Evolutionary conservation across 2,113 vertebrate species (phyloP).

Genomic region (Ptyas mucosa): DNA sequence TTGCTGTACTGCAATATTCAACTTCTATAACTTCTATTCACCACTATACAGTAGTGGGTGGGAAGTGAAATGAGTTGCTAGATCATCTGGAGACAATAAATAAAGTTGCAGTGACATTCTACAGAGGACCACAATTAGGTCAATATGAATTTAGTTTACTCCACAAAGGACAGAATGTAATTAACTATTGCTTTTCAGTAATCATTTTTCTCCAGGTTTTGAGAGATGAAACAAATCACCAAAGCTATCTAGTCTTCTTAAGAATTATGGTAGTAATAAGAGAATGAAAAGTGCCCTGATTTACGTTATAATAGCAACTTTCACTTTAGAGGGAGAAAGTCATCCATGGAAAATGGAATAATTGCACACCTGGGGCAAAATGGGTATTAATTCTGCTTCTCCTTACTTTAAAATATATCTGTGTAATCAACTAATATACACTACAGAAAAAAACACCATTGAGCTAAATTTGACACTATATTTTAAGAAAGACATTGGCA

Average conservation of each 20-base stretch:
- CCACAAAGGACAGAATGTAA: conserved; percentile 44
- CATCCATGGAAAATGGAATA: conserved; percentile 15
- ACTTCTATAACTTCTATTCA: no score
- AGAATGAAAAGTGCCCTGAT: conserved; percentile 33
- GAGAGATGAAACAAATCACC: conserved; percentile 12
- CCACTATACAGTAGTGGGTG: neutral
- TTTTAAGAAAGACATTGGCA: neutral
- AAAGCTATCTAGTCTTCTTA: conserved; percentile 38
- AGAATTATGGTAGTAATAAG: conserved; percentile 35
- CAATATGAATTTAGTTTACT: conserved; percentile 50
- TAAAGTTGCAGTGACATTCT: conserved; percentile 35
- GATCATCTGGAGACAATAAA: conserved; percentile 37
- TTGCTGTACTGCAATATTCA: neutral
- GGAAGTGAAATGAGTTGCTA: conserved; percentile 13
- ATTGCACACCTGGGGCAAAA: conserved; percentile 26
- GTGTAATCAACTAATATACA: fast-evolving
- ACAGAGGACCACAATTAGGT: conserved; percentile 54
- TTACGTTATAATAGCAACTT: neutral
- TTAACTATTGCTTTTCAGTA: conserved; percentile 45
- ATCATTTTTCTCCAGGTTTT: conserved; percentile 29
- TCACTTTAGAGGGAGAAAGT: neutral
- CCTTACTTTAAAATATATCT: neutral
- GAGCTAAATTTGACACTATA: neutral
- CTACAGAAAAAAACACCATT: neutral
- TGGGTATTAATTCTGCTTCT: neutral